Conservation (phyloP, 2,888 invertebrate genomes). For the Aphidoletes aphidimyza region DNA sequence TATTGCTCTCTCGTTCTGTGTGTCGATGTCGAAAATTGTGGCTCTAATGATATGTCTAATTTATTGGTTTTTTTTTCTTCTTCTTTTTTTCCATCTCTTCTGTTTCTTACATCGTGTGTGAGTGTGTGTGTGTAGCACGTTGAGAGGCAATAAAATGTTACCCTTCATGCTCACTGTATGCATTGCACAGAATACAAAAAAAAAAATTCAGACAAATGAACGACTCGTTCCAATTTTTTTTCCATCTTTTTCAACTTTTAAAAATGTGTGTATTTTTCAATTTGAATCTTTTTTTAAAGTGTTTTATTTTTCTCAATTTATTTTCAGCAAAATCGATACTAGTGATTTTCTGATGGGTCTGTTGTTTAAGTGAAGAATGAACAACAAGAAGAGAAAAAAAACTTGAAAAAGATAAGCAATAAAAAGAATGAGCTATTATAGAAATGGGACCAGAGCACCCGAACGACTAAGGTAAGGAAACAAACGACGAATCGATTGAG, state of each 20-base stretch:
- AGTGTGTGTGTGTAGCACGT: neutral
- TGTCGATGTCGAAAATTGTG: conserved; percentile 25
- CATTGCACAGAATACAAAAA: too few relatives aligned
- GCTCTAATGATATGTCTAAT: conserved; percentile 49
- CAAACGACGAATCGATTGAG: neutral
- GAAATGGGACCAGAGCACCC: conserved; percentile 7
- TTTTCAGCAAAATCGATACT: neutral
- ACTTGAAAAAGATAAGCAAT: neutral
- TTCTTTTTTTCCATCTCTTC: neutral
- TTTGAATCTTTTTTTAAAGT: neutral
- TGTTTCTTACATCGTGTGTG: too few relatives aligned
- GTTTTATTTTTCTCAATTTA: neutral
- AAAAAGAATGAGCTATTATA: neutral
- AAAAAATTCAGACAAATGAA: conserved; percentile 42
- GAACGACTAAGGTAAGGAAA: neutral
- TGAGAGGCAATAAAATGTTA: conserved; percentile 1
- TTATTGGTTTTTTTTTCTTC: neutral
- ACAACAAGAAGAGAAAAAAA: neutral
- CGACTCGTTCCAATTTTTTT: conserved; percentile 36
- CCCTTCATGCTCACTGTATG: conserved; percentile 23
- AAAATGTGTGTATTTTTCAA: conserved; percentile 51
- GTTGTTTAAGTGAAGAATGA: neutral
- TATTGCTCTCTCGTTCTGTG: neutral
- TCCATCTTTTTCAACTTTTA: neutral
- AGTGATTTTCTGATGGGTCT: conserved; percentile 19